Evolutionary conservation across 2,888 invertebrate species (phyloP), one percentile per base, ranked within the genome.

Genomic region (Pristionchus maxplancki): DNA sequence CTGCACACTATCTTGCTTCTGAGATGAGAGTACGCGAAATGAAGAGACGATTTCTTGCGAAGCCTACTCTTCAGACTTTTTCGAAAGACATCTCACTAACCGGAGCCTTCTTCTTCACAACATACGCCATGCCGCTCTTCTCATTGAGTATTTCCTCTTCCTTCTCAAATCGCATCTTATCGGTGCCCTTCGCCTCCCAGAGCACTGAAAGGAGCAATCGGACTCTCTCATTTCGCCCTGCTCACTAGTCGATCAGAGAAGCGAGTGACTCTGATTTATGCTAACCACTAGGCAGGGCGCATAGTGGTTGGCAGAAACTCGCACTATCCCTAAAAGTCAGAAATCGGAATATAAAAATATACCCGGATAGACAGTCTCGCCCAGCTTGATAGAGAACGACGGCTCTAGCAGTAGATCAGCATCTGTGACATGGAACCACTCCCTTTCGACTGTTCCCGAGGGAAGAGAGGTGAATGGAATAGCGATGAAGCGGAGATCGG

Each of bases 401-500:
- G 64, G 64, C 2, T 64, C n/a, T n/a, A 28, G 20, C 13, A 64
- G 64, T n/a, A 64, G 64, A 24, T n/a, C 64, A 24, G 28, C 64
- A n/a, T 64, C 28, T 24, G 11, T 4, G 28, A 64, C 28, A 28
- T 8, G 20, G n/a, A n/a, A 74, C 28, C 31, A 74, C 28, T 74
- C 74, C 6, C 74, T 9, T 37, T 74, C 34, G 34, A 37, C 31
- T 13, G 64, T 64, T 11, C 24, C 24, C 1, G 74, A 15, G 8
- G 74, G 40, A 31, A 74, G 20, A 31, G 34, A n/a, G 31, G n/a
- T 74, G 37, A 37, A 37, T 34, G 74, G 74, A 17, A 74, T 31
- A 17, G 8, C 34, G 74, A 74, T 31, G 74, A 74, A 74, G 34
- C 74, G 34, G 17, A 74, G 74, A 74, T 74, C 74, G 28, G 64